A percentile compares a stretch with the other conserved stretches of the same genome.
These are phyloP conservation scores for Macrocentrus cingulum DNA, from an alignment of 1,140 invertebrate genomes.

Conservation along the genomic window DNA sequence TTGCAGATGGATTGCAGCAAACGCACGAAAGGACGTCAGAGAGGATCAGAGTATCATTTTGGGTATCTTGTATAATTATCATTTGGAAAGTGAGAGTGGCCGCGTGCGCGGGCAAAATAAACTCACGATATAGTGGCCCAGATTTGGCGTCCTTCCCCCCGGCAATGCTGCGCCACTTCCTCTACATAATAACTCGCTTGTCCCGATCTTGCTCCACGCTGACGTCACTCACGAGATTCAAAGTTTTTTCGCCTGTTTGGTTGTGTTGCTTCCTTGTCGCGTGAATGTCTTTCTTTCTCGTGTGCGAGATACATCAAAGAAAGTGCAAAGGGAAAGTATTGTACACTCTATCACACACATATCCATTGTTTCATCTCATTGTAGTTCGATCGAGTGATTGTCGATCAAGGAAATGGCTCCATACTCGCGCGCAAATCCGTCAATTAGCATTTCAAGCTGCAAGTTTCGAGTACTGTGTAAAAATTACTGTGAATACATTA, in stretches of 20 bases:
- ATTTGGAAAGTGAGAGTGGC: constrained; percentile 51
- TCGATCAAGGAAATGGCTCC: too few species aligned
- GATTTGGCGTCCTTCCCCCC: constrained; percentile 50
- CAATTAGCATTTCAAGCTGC: too few species aligned
- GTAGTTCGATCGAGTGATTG: too few species aligned
- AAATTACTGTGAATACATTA: too few species aligned
- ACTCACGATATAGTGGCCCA: constrained; percentile 35
- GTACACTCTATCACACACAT: constrained; percentile 4
- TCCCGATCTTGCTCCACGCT: not conserved
- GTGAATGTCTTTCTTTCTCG: not conserved
- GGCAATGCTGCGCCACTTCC: constrained; percentile 48
- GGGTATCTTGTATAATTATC: constrained; percentile 50
- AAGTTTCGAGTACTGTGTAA: too few species aligned
- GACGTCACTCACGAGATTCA: not conserved
- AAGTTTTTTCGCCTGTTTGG: not conserved
- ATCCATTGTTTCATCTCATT: constrained; percentile 11
- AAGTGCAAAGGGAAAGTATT: constrained; percentile 9
- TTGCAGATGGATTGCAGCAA: too few species aligned
- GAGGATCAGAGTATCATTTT: constrained; percentile 23
- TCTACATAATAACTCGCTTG: constrained; percentile 12
- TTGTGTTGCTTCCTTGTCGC: constrained; percentile 1
- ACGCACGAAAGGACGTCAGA: too few species aligned
- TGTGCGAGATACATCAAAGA: constrained; percentile 20
- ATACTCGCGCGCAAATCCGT: too few species aligned
- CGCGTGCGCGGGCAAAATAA: constrained; percentile 22